phyloP scores from a whole-genome alignment of 2,113 vertebrate genomes.

The Myotis davidii region DNA sequence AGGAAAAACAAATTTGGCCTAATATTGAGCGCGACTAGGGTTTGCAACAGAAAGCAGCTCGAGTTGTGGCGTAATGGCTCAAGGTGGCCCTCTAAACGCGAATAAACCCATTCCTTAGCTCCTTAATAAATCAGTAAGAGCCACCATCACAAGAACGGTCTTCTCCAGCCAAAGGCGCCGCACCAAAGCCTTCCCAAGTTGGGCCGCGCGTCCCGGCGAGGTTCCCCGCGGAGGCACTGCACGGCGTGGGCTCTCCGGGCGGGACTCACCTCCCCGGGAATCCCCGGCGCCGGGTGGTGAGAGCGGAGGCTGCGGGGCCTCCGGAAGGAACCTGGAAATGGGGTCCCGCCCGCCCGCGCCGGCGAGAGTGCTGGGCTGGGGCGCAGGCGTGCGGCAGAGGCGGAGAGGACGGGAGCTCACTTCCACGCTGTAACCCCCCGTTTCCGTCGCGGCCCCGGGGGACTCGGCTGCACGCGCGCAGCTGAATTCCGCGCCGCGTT shows the following conservation, averaged over 20 bases:
- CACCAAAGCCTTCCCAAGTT: constrained; percentile 31
- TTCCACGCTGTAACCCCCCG: neutral
- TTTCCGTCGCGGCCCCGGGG: neutral
- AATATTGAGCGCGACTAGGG: neutral
- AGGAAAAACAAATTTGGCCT: neutral
- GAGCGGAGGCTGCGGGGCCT: neutral
- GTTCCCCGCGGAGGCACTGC: neutral
- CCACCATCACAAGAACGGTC: neutral
- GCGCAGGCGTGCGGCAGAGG: neutral
- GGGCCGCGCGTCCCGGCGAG: neutral
- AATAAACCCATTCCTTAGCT: neutral
- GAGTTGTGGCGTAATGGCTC: neutral
- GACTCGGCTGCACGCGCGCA: neutral
- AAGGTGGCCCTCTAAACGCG: neutral
- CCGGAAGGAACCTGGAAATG: neutral
- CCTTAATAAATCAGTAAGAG: neutral
- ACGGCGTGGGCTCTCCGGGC: neutral
- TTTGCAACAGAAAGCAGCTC: neutral
- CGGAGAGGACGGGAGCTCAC: neutral
- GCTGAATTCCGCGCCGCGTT: neutral
- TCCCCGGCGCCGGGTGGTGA: neutral
- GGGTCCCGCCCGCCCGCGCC: neutral
- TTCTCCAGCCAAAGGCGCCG: neutral
- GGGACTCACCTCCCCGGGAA: neutral
- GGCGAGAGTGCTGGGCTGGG: neutral